These are phyloP conservation scores for Pachyramphus minor DNA, from an alignment of 2,113 vertebrate genomes.

Conservation along the genomic window DNA sequence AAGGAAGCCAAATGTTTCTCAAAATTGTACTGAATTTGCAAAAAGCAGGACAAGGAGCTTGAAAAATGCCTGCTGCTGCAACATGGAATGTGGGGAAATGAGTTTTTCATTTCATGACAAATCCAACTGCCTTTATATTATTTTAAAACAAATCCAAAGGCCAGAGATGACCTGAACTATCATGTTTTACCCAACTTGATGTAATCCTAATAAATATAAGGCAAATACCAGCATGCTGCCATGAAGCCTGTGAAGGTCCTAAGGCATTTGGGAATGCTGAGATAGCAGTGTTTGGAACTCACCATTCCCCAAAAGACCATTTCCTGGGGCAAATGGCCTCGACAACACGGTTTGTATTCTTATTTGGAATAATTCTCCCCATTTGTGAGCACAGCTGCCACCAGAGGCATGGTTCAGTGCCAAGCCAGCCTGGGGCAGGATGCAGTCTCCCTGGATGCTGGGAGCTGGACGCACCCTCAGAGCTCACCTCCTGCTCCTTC, in stretches of 20 bases:
- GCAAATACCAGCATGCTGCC: neutral
- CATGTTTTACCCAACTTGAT: rapidly evolving
- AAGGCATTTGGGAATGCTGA: neutral
- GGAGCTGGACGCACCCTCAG: neutral
- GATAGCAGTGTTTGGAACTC: neutral
- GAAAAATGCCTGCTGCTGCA: neutral
- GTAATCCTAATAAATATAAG: neutral
- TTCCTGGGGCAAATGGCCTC: rapidly evolving
- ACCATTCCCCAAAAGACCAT: neutral
- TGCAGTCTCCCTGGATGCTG: neutral
- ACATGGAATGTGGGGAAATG: rapidly evolving
- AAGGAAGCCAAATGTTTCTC: neutral
- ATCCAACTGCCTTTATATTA: neutral
- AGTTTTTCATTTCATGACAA: neutral
- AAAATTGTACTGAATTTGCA: neutral
- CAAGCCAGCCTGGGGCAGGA: rapidly evolving
- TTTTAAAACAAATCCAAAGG: neutral
- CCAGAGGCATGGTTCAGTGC: neutral
- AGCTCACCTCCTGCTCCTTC: slow-evolving; percentile 88
- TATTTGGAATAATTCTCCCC: neutral
- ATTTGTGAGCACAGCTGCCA: rapidly evolving
- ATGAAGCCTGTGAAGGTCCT: neutral
- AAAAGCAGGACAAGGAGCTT: neutral
- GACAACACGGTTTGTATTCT: neutral
- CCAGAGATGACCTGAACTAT: neutral